Evolutionary conservation across 2,113 vertebrate species (phyloP).

Genomic region (Sprattus sprattus): DNA sequence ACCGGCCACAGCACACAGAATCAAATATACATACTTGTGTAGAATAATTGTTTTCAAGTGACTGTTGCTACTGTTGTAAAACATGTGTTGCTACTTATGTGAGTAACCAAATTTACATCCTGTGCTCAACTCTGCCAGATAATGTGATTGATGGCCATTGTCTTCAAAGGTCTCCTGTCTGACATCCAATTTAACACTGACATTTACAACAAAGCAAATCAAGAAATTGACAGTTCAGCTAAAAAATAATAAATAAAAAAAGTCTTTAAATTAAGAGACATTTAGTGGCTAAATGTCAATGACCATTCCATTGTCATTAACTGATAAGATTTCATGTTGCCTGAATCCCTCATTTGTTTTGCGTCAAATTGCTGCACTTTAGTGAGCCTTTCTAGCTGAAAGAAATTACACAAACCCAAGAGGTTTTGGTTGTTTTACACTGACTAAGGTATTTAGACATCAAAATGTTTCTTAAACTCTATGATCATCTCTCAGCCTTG

Average conservation of each 20-base stretch:
- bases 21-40: background rate
- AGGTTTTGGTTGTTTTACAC: background rate
- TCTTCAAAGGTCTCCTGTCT: conserved; percentile 16
- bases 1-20: background rate
- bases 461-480: background rate
- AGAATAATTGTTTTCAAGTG: background rate
- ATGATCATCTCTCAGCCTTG: background rate
- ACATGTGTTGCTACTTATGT: background rate
- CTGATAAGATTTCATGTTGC: conserved; percentile 2
- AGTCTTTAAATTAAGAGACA: conserved; percentile 17
- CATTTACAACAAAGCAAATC: conserved; percentile 16
- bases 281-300: conserved; percentile 16
- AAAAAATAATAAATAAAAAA: background rate
- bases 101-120: background rate
- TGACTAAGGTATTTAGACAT: background rate
- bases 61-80: background rate
- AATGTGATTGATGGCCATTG: conserved; percentile 17
- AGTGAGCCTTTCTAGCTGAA: background rate
- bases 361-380: background rate
- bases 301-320: background rate
- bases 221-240: background rate
- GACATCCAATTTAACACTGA: conserved; percentile 18
- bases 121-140: background rate
- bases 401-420: background rate
- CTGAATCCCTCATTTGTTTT: background rate